Percentiles rank a stretch among this genome's conserved stretches.
phyloP scores from a whole-genome alignment of 2,888 invertebrate species.

The Emmelina monodactyla region DNA sequence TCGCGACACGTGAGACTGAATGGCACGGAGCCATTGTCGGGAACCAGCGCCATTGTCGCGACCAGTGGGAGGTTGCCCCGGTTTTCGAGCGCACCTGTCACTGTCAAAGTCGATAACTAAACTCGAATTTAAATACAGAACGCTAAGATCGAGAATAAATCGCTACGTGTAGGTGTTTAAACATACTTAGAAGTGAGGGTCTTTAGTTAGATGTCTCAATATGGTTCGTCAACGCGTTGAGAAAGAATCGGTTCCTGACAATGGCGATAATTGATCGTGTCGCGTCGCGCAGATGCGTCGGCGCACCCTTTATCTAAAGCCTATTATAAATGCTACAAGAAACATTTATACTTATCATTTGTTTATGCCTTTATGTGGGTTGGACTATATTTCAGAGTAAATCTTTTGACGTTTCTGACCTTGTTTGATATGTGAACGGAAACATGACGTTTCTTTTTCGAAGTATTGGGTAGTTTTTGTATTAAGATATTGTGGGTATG shows the following conservation, averaged over 20 bases:
- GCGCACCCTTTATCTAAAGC: slow-evolving; percentile 38
- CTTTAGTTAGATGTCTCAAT: slow-evolving; percentile 31
- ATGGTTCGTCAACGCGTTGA: slow-evolving; percentile 40
- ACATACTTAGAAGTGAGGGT: slow-evolving; percentile 26
- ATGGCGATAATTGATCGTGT: slow-evolving; percentile 55
- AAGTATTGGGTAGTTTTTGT: too few relatives aligned
- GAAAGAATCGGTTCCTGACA: slow-evolving; percentile 37
- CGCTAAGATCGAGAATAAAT: slow-evolving; percentile 22
- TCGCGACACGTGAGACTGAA: slow-evolving; percentile 50
- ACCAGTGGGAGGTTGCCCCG: slow-evolving; percentile 55
- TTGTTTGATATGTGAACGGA: slow-evolving; percentile 15
- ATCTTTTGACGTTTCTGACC: slow-evolving; percentile 34
- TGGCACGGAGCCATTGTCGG: slow-evolving; percentile 30
- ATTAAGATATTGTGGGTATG: too few relatives aligned
- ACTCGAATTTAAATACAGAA: slow-evolving; percentile 24
- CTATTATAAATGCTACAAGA: slow-evolving; percentile 26
- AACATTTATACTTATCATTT: slow-evolving; percentile 36
- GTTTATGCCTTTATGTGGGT: slow-evolving; percentile 35
- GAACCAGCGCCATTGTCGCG: slow-evolving; percentile 36
- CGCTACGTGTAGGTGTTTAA: slow-evolving; percentile 15
- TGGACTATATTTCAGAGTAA: slow-evolving; percentile 24
- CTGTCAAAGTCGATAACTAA: slow-evolving; percentile 19
- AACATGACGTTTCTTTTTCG: too few relatives aligned
- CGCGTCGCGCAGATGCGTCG: slow-evolving; percentile 45
- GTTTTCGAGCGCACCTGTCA: slow-evolving; percentile 57